Evolutionary conservation across 1,140 invertebrate genomes (phyloP).

Genomic region (Cephus cinctus): DNA sequence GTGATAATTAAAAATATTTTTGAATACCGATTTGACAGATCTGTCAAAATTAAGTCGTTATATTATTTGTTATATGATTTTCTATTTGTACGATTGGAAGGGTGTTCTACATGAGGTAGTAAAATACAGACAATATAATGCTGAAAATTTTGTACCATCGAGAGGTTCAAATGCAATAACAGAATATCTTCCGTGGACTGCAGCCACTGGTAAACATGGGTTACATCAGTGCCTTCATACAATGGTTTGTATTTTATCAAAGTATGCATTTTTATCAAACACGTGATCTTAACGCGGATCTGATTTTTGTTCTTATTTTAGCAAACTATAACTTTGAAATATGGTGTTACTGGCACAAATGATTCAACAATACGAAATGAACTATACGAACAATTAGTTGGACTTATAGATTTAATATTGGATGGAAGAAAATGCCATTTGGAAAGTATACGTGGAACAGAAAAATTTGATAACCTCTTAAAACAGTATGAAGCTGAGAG

Average conservation of each 20-base stretch:
- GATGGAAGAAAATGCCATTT: conserved; percentile 73
- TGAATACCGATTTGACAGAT: not conserved
- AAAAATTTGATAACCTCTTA: conserved; percentile 60
- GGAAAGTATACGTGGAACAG: conserved; percentile 64
- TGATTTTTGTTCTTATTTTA: conserved; percentile 27
- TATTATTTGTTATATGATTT: conserved; percentile 13
- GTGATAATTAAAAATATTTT: conserved; percentile 18
- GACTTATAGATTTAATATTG: conserved; percentile 74
- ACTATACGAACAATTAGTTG: conserved; percentile 70
- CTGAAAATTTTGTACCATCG: conserved; percentile 52
- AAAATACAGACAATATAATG: conserved; percentile 60
- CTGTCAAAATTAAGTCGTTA: conserved; percentile 10
- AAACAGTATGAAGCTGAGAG: conserved; percentile 70
- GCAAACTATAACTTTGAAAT: conserved; percentile 59
- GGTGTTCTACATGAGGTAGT: conserved; percentile 60
- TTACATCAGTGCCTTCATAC: conserved; percentile 57
- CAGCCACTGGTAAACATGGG: conserved; percentile 57
- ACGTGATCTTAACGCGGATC: not conserved
- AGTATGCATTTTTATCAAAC: not conserved
- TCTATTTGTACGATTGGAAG: conserved; percentile 35
- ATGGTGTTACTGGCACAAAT: conserved; percentile 59
- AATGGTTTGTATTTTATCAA: conserved; percentile 45
- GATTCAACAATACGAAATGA: conserved; percentile 56
- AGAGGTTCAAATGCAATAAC: conserved; percentile 39
- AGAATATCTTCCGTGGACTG: conserved; percentile 70